Evolutionary conservation across 2,113 vertebrate species (phyloP), one percentile per base, ranked within the genome.

Genomic region (Cynopterus brachyotis): DNA sequence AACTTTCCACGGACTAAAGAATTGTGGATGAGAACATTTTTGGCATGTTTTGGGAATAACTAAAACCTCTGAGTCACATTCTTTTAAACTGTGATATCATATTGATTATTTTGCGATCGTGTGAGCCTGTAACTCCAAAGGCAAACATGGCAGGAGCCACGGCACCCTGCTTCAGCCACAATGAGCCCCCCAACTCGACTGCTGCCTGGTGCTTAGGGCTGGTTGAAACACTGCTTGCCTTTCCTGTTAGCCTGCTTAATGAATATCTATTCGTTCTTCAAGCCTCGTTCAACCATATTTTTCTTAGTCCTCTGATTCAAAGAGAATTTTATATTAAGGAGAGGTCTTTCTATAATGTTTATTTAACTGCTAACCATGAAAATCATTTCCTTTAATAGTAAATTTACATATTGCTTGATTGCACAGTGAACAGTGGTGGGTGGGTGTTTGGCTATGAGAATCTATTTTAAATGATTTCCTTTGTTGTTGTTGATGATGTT

Each of bases 331-430:
- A 75, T 72, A 87, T 72, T 45, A 64, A 92, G 30, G 42, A 89
- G 28, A 8, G 40, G n/a, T 75, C 40, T 89, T 69, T 85, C 11
- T 60, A 8, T 55, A 47, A 60, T 37, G 32, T 73, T 95, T 53
- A 88, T 75, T 94, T 85, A 91, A 76, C 67, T 91, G 76, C n/a
- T 17, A 32, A 47, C 42, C 55, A 59, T 62, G 26, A 89, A 89
- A 95, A 73, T 35, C 26, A 64, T 69, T 97, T 97, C 82, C 82
- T 96, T 83, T 87, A 95, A 86, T n/a, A 94, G 91, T 73, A 82
- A 67, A 81, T 83, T 81, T 93, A 55, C 85, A 75, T 57, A 53
- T 69, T 92, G n/a, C 72, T 94, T 70, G 78, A 79, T 91, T 73
- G 70, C 53, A 95, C 37, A 62, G 24, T 64, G 57, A 95, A 40